Evolutionary conservation across 1,140 invertebrate species (phyloP), one percentile per base, ranked within the genome.

Genomic region (Phortica variegata): DNA sequence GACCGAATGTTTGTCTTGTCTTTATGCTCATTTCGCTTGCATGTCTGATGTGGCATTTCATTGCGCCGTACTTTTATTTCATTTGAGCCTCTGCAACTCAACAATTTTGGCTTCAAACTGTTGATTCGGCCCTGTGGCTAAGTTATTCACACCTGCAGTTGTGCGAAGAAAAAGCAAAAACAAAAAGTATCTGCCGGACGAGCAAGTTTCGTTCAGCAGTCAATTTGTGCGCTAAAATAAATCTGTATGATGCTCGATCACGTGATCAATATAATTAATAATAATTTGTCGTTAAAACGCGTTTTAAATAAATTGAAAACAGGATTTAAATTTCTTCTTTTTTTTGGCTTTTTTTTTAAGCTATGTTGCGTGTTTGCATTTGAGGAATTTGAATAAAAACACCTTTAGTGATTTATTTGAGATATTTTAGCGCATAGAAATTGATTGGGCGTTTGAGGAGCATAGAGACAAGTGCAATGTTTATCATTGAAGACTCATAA

Each of bases 231-330:
- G n/a, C 63, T 66, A 63, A 66, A 66, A 68, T 53, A 60, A 58
- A 50, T 66, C 63, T 60, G 54, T 60, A 63, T 56, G 51, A 56
- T 69, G 65, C 65, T 61, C 46, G 52, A 69, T 70, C 61, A 54
- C 65, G 65, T 70, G 65, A 70, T 68, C 65, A 46, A 53, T 60
- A 56, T 65, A 70, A 70, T 70, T 70, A 70, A 65, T 70, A 65
- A 70, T 70, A 70, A 70, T 70, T 69, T 70, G 65, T 70, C 61
- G 58, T 62, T 61, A 58, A 66, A 63, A 63, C 62, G 54, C 52
- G 56, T 47, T 18, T 8, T 42, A 36, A 57, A 56, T 26, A n/a
- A 26, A 26, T n/a, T n/a, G n/a, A n/a, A n/a, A n/a, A n/a, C n/a
- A n/a, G n/a, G n/a, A n/a, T n/a, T n/a, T n/a, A n/a, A n/a, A n/a